These are phyloP conservation scores for Fistularia tabacaria DNA, from an alignment of 2,797 vertebrate genomes.

Conservation along the genomic window DNA sequence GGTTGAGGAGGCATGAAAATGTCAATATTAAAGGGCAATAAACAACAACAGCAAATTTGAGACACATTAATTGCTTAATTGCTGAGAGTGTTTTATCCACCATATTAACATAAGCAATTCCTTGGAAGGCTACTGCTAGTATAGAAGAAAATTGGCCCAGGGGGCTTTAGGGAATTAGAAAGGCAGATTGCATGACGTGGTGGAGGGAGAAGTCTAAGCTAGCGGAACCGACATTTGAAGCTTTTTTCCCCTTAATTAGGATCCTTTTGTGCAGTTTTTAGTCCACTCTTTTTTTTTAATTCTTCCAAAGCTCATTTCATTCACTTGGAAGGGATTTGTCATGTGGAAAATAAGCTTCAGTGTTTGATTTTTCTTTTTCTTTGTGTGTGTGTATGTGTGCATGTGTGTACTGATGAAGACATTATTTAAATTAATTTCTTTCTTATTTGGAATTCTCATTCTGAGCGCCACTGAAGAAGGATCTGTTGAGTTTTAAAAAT, in stretches of 20 bases:
- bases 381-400: conserved; percentile 4
- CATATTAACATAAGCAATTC: conserved; percentile 87
- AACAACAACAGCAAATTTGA: conserved; percentile 79
- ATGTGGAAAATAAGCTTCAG: conserved; percentile 55
- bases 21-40: conserved; percentile 57
- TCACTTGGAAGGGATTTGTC: conserved; percentile 42
- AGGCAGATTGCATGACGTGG: conserved; percentile 76
- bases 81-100: conserved; percentile 80
- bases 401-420: conserved; percentile 35
- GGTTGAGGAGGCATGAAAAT: conserved; percentile 63
- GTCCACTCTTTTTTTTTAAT: conserved; percentile 45
- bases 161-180: conserved; percentile 85
- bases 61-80: conserved; percentile 90
- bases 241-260: conserved; percentile 77
- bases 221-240: conserved; percentile 86
- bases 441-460: conserved; percentile 2
- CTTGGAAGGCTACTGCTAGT: conserved; percentile 79
- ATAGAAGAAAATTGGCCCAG: conserved; percentile 91
- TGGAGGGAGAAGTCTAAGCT: conserved; percentile 80
- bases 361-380: conserved; percentile 28
- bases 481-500: not conserved
- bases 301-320: conserved; percentile 51
- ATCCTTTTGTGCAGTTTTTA: conserved; percentile 69
- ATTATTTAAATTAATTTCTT: conserved; percentile 17
- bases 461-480: not conserved